Evolutionary conservation across 2,797 vertebrate genomes (phyloP), one percentile per base, ranked within the genome.

Genomic region (Neosalanx taihuensis): DNA sequence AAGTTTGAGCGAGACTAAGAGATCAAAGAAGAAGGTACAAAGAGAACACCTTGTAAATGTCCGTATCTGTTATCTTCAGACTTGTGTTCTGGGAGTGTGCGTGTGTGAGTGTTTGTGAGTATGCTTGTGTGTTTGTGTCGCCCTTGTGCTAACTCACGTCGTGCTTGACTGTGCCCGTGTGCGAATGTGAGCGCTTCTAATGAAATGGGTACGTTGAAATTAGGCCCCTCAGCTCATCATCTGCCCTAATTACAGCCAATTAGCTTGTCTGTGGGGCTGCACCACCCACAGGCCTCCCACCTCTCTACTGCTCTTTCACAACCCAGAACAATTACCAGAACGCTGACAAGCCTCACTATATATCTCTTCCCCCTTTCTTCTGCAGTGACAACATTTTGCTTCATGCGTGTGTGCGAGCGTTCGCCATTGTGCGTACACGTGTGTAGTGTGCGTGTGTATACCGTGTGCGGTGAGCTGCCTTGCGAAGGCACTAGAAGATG

Each of bases 231-330:
- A 62, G 30, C 12, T 31, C 60, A 62, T 62, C 15, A 62, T 62
- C 60, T 62, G 26, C 60, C 26, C 29, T 62, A 62, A 62, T 62
- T 66, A 66, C 64, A 66, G 64, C 64, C 41, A 41, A 41, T 49
- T 41, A 66, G 33, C 64, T 13, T 68, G 23, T 68, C 41, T 29
- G 58, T 41, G 35, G 7, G 35, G 9, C 17, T 41, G 33, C 20
- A 35, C 12, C 67, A 20, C 56, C 56, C 37, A 30, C 69, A 17
- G 13, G 9, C 26, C n/a, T 59, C 20, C 58, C 23, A 23, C 3
- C 29, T 26, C 58, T 23, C 10, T 26, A 2, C 20, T 59, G 18
- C 58, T 59, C 23, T 59, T 23, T 59, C n/a, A 12, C 58, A 6
- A 6, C 23, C 6, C 10, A 23, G 58, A 26, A 10, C n/a, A 26